Conservation (phyloP, 1,140 invertebrate genomes). For the Drosophila lacteicornis region DNA sequence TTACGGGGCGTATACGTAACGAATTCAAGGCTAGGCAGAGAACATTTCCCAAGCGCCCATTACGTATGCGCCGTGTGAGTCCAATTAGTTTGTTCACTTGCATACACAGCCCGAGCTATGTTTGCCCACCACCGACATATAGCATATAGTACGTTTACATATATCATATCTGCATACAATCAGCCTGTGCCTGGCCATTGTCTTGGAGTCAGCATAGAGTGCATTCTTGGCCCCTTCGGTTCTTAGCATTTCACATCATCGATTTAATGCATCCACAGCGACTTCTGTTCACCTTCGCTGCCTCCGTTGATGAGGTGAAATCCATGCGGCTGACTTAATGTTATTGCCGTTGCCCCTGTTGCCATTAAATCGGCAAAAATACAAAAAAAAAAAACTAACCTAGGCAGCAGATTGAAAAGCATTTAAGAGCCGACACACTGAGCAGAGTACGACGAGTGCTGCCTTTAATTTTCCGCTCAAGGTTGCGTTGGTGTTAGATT, state of each 20-base stretch:
- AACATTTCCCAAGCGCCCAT: conserved; percentile 75
- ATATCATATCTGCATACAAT: conserved; percentile 68
- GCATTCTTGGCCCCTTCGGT: conserved; percentile 47
- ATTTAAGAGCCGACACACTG: conserved; percentile 57
- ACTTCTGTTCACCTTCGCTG: conserved; percentile 72
- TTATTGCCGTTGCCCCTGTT: conserved; percentile 51
- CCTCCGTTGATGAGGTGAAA: conserved; percentile 81
- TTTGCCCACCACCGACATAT: conserved; percentile 18
- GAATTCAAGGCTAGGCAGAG: conserved; percentile 56
- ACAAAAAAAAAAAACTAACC: conserved; percentile 4
- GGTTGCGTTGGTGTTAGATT: conserved; percentile 67
- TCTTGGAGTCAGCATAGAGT: conserved; percentile 33
- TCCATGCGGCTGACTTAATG: conserved; percentile 52
- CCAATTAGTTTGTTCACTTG: conserved; percentile 65
- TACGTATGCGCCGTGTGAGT: conserved; percentile 80
- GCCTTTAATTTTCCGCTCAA: conserved; percentile 60
- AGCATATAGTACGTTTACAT: conserved; percentile 7
- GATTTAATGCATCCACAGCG: conserved; percentile 71
- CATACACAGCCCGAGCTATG: conserved; percentile 28
- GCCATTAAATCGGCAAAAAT: conserved; percentile 36
- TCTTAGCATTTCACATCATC: conserved; percentile 78
- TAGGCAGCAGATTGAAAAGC: conserved; percentile 58
- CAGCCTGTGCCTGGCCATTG: conserved; percentile 53
- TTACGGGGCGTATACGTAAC: conserved; percentile 70
- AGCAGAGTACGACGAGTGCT: conserved; percentile 12